Percentiles rank a stretch among this genome's conserved stretches.
These are phyloP conservation scores for Tarsius wallacei DNA, from an alignment of 2,797 vertebrate genomes.

Conservation along the genomic window DNA sequence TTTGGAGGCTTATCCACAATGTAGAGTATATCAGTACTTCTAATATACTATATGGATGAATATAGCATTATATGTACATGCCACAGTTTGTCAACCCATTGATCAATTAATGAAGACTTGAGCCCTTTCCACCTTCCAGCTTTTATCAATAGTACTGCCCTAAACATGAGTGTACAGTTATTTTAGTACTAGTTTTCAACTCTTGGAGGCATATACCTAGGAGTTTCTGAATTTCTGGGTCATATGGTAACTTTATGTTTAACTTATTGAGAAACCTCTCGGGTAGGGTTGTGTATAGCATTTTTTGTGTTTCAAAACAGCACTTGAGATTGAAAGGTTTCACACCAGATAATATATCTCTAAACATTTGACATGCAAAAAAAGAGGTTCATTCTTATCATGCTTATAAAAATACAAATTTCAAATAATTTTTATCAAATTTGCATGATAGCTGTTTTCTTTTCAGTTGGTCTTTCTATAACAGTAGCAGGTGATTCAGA, in stretches of 20 bases:
- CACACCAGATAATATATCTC: neutral
- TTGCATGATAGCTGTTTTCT: neutral
- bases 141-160: conserved; percentile 8
- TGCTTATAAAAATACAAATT: conserved; percentile 49
- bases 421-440: conserved; percentile 40
- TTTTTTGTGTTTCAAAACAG: conserved; percentile 38
- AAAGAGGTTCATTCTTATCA: conserved; percentile 17
- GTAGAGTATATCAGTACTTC: neutral
- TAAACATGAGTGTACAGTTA: conserved; percentile 5
- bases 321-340: neutral
- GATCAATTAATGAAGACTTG: neutral
- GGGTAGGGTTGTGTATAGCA: neutral
- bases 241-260: neutral
- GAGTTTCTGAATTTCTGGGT: conserved; percentile 13
- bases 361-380: neutral
- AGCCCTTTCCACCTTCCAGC: neutral
- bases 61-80: neutral
- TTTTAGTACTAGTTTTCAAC: neutral
- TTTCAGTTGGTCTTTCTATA: neutral
- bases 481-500: neutral
- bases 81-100: neutral
- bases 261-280: conserved; percentile 10
- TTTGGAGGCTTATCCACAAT: neutral
- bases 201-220: neutral
- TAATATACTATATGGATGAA: conserved; percentile 25